Base-by-base conservation (phyloP, 2,888 invertebrate species). In the Cynaeus angustus region DNA sequence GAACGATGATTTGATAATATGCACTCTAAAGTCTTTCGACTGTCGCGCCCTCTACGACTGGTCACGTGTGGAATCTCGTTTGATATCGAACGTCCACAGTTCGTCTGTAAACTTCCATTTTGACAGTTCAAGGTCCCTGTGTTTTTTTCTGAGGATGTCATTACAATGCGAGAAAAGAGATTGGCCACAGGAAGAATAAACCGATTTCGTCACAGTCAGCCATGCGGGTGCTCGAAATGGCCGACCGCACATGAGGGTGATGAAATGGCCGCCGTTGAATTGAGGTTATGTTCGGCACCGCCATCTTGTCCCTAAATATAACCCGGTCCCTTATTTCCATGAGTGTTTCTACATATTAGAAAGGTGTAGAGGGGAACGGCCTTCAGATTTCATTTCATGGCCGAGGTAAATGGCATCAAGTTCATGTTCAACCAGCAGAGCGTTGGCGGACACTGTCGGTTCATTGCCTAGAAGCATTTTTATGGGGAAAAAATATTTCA, bases 321-420 rank as follows among this genome's bases (percentile, higher is more conserved):
- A 3, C 21, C 21, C 21, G 4, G 4, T 21, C 21, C 21, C 21
- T 21, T 21, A 21, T 21, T 21, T 21, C 21, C 21, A 21, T 37
- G 38, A n/a, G 10, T 37, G 50, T 14, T 37, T 45, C 59, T 53
- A 64, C 59, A n/a, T 68, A 78, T 82, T 82, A 80, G 81, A 81
- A 82, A 81, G 80, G 80, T 66, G 73, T 72, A 77, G 79, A 77
- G 79, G 78, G 79, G 78, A 72, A 71, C 77, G 77, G 72, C 78
- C 78, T 80, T 77, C 77, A 77, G 75, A 77, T 79, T 73, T 66
- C 68, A 71, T 75, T 81, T 82, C 83, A 83, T 82, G 83, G 84
- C 81, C 83, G 83, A 83, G 84, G 84, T 84, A 84, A 83, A 84
- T 83, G 83, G 84, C 83, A 84, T 78, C 83, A 84, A 83, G 84